A percentile compares a stretch with the other conserved stretches of the same genome.
phyloP scores from a whole-genome alignment of 2,888 invertebrate species.

The Chesias legatella region DNA sequence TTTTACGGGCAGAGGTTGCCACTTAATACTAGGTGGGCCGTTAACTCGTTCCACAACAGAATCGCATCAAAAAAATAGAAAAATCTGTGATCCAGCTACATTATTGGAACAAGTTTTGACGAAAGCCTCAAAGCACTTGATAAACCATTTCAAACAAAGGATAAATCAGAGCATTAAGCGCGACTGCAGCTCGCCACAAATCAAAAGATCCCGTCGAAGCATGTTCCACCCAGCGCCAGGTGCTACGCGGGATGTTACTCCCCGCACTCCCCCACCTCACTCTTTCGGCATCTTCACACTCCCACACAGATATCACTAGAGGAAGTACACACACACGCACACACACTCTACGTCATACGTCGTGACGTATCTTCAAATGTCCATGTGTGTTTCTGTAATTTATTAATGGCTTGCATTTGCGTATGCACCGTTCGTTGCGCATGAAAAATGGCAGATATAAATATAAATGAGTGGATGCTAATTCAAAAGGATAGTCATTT shows the following conservation, averaged over 20 bases:
- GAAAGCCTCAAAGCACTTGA: constrained; percentile 8
- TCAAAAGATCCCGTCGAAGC: constrained; percentile 69
- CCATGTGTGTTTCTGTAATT: constrained; percentile 68
- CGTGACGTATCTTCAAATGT: constrained; percentile 52
- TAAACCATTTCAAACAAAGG: constrained; percentile 43
- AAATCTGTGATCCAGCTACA: no score
- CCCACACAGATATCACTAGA: constrained; percentile 44
- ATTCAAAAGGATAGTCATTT: constrained; percentile 59
- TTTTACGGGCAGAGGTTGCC: no score
- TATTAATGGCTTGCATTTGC: constrained; percentile 73
- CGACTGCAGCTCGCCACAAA: constrained; percentile 66
- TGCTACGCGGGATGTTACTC: constrained; percentile 73
- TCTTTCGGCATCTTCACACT: constrained; percentile 42
- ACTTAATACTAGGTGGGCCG: no score
- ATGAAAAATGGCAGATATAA: constrained; percentile 69
- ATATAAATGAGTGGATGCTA: constrained; percentile 64
- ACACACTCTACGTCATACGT: constrained; percentile 27
- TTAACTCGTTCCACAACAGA: no score
- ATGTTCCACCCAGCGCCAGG: constrained; percentile 74
- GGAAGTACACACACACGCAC: constrained; percentile 50
- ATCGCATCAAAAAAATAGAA: no score
- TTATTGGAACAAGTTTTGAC: no score
- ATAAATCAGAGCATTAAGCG: constrained; percentile 55
- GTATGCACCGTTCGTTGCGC: constrained; percentile 60
- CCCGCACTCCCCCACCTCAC: constrained; percentile 28